phyloP scores from a whole-genome alignment of 2,113 vertebrate species.

The Charadrius vociferus region DNA sequence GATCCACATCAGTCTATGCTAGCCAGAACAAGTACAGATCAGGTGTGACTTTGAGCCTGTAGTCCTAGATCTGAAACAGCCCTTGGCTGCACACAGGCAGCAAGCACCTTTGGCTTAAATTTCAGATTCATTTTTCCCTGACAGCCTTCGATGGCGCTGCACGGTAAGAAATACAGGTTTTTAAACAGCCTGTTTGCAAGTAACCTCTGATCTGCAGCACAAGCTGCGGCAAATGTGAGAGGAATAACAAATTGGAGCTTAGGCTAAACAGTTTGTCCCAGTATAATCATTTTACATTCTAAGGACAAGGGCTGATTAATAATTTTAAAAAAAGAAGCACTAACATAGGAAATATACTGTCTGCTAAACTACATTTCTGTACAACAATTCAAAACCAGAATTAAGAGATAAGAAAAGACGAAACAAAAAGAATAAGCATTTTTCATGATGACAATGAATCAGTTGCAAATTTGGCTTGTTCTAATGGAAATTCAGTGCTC shows the following conservation, averaged over 20 bases:
- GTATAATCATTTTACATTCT: neutral
- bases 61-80: neutral
- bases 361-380: neutral
- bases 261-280: neutral
- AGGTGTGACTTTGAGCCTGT: neutral
- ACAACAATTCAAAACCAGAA: neutral
- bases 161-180: slow-evolving; percentile 11
- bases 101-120: neutral
- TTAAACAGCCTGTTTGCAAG: neutral
- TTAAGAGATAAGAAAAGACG: neutral
- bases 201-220: neutral
- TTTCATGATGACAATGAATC: neutral
- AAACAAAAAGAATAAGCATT: neutral
- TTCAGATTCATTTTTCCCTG: neutral
- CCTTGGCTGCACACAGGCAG: neutral
- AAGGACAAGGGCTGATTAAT: neutral
- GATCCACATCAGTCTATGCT: neutral
- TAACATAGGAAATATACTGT: neutral
- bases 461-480: neutral
- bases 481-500: neutral
- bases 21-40: neutral
- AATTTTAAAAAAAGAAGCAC: neutral
- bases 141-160: neutral
- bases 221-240: neutral
- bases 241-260: neutral